Conservation (phyloP, 2,113 vertebrate species). For the Ammodytes marinus region DNA sequence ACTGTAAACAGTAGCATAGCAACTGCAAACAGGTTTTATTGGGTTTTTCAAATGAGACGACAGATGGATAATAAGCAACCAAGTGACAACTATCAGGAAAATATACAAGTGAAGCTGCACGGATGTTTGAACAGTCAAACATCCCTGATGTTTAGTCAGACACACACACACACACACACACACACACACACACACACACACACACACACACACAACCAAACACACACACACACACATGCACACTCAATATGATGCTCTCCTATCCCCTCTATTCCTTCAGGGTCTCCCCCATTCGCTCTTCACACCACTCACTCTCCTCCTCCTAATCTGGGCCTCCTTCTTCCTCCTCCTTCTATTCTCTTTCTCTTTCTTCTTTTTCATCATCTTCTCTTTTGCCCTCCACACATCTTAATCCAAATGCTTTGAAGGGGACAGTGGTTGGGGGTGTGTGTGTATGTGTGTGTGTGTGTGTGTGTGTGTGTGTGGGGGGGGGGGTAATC, state of each 20-base stretch:
- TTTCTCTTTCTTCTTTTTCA: constrained; percentile 19
- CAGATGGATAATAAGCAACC: constrained; percentile 37
- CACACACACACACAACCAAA: not conserved
- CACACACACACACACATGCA: not conserved
- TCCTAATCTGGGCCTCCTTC: constrained; percentile 4
- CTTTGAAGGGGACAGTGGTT: constrained; percentile 36
- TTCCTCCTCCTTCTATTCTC: constrained; percentile 1
- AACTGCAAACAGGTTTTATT: constrained; percentile 50
- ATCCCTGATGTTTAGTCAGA: not conserved
- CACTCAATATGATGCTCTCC: not conserved
- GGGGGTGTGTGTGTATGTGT: too few relatives aligned
- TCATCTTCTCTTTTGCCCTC: constrained; percentile 29
- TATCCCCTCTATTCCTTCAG: not conserved
- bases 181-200: constrained; percentile 2
- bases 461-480: too few relatives aligned
- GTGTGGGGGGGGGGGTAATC: constrained; percentile 54
- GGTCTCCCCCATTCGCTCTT: not conserved
- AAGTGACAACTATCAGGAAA: constrained; percentile 7
- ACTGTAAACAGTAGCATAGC: constrained; percentile 64
- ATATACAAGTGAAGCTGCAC: constrained; percentile 25
- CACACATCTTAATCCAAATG: constrained; percentile 59
- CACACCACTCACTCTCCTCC: not conserved
- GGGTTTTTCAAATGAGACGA: constrained; percentile 12
- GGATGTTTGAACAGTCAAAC: constrained; percentile 25
- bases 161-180: constrained; percentile 2